Base-by-base conservation (phyloP, 2,888 invertebrate species). In the Andrena haemorrhoa region DNA sequence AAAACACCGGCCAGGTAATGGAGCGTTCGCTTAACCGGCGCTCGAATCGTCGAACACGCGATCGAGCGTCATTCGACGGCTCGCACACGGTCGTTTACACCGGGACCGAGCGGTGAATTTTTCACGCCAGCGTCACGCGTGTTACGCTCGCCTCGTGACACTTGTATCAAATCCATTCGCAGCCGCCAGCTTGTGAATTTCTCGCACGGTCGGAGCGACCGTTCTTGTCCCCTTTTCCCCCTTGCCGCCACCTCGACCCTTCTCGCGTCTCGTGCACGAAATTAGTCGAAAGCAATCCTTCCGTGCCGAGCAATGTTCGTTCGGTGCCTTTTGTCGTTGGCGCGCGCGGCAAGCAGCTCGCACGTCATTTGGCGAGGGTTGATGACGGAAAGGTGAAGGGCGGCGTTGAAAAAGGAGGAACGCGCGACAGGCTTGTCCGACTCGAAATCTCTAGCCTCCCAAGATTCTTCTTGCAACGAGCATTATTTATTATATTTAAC, bases 201-300 rank as follows among this genome's bases (percentile, higher is more conserved):
- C 33, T 77, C 10, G 26, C 56, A 29, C 53, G 31, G n/a, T 68
- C 33, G 47, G 10, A 16, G 3, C 5, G 12, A 16, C 6, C 5
- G 12, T 29, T 23, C 8, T n/a, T 63, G 35, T 7, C 12, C 16
- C 29, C 47, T 20, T 10, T 31, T 2, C 16, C n/a, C 56, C n/a
- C 26, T 6, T 2, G 0, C 7, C n/a, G 1, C 16, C 29, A 0
- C 16, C 16, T 2, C 60, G 20, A 5, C 20, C 35, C 35, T 35
- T 10, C 29, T 35, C 35, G 4, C 10, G 2, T 23, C 4, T 8
- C 4, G 49, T 10, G 51, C 5, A 35, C 26, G 53, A 74, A 61
- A 68, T 77, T 80, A 83, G 66, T 66, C 8, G 61, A 78, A 66
- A 78, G 58, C 68, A 2, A 68, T 74, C 41, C 41, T 66, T 63